phyloP scores from a whole-genome alignment of 2,888 invertebrate genomes.

The Parapristionchus giblindavisi region DNA sequence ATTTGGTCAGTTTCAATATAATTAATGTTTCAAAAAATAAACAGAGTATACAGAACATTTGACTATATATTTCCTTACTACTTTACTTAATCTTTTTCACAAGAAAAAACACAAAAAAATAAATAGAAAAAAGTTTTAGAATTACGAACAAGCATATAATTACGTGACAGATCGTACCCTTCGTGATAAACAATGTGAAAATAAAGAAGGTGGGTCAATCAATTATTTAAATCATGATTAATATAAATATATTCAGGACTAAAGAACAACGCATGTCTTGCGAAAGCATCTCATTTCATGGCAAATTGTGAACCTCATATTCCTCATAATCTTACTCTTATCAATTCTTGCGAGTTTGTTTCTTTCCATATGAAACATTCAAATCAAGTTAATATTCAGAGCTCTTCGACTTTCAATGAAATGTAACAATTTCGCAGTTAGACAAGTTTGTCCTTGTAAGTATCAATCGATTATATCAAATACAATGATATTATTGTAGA shows the following conservation, averaged over 20 bases:
- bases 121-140: neutral
- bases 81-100: neutral
- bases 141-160: constrained; percentile 23
- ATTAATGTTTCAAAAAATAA: neutral
- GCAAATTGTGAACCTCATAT: neutral
- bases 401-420: constrained; percentile 25
- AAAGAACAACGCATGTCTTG: neutral
- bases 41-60: neutral
- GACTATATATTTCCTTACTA: neutral
- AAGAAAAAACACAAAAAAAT: neutral
- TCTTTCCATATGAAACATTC: neutral
- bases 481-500: neutral
- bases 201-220: neutral
- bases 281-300: neutral
- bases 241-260: neutral
- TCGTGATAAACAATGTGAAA: constrained; percentile 3
- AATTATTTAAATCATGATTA: no score
- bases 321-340: constrained; percentile 15
- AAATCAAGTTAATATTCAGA: constrained; percentile 6
- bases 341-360: constrained; percentile 3
- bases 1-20: neutral
- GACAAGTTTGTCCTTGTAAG: constrained; percentile 4
- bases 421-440: constrained; percentile 15
- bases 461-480: neutral
- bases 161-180: neutral